These are phyloP conservation scores for Caenorhabditis briggsae DNA, from an alignment of 1,140 invertebrate species.

Conservation along the genomic window DNA sequence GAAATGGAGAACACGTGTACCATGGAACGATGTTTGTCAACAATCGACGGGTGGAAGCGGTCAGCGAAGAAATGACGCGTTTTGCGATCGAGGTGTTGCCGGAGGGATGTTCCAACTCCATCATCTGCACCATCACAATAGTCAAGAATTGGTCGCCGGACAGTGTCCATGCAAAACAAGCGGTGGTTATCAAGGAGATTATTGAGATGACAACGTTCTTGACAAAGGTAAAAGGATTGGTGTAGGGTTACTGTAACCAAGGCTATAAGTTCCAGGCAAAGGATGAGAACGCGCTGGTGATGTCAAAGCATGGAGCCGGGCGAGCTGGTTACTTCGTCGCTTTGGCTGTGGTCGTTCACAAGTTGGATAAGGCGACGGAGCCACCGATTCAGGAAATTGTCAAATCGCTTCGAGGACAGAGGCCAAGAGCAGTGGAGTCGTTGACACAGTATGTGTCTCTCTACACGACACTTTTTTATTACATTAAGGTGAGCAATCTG, in stretches of 20 bases:
- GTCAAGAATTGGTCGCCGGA: not conserved
- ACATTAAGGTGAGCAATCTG: not conserved
- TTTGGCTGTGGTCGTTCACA: not conserved
- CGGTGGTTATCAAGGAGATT: not conserved
- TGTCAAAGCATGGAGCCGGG: not conserved
- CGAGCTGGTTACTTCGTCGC: not conserved
- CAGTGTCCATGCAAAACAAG: not conserved
- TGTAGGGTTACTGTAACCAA: no score
- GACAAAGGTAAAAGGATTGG: not conserved
- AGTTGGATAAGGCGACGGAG: not conserved
- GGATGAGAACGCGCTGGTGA: not conserved
- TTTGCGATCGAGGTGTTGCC: slow-evolving; percentile 20
- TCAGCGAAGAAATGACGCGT: slow-evolving; percentile 6
- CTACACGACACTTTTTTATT: not conserved
- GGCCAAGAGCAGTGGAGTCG: not conserved
- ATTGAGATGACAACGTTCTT: not conserved
- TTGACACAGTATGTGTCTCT: not conserved
- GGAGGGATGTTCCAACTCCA: slow-evolving; percentile 2
- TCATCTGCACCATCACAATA: slow-evolving; percentile 23
- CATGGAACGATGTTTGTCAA: slow-evolving; percentile 18
- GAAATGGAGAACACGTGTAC: no score
- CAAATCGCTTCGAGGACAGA: not conserved
- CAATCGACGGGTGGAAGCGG: slow-evolving; percentile 5
- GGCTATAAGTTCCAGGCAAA: no score
- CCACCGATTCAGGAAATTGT: not conserved